These are phyloP conservation scores for Bubo blakistoni DNA, from an alignment of 2,113 vertebrate species.

Conservation along the genomic window DNA sequence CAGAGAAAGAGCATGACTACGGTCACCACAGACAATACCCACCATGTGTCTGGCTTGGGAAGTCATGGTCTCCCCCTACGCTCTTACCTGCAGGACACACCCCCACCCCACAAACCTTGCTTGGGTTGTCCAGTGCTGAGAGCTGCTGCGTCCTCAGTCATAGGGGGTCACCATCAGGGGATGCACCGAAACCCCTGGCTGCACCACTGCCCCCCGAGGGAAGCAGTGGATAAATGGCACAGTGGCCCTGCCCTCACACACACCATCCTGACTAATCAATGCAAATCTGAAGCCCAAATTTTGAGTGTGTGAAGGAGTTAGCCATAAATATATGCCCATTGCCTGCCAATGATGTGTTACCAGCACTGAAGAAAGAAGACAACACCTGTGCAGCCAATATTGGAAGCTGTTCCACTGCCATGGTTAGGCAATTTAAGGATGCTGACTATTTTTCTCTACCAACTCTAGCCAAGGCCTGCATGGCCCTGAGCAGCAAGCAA, in stretches of 20 bases:
- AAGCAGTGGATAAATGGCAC: neutral
- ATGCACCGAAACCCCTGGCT: neutral
- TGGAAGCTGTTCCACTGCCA: neutral
- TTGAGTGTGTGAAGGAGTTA: neutral
- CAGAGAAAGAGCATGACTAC: fast-evolving
- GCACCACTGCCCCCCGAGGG: fast-evolving
- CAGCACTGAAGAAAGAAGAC: neutral
- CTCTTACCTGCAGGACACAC: neutral
- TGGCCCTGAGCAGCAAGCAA: neutral
- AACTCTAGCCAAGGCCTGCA: neutral
- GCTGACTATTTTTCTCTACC: neutral
- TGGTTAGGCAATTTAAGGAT: neutral
- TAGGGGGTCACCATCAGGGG: neutral
- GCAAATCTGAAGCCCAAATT: neutral
- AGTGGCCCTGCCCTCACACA: neutral
- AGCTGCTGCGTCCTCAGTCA: fast-evolving
- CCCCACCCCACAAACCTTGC: neutral
- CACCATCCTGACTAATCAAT: no score
- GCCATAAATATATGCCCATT: neutral
- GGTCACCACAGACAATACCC: neutral
- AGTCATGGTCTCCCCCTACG: fast-evolving
- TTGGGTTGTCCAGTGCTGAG: fast-evolving
- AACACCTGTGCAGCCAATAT: no score
- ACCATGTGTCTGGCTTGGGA: neutral
- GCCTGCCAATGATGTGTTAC: neutral